Evolutionary conservation across 1,140 invertebrate species (phyloP).

Genomic region (Agrypnia vestita): DNA sequence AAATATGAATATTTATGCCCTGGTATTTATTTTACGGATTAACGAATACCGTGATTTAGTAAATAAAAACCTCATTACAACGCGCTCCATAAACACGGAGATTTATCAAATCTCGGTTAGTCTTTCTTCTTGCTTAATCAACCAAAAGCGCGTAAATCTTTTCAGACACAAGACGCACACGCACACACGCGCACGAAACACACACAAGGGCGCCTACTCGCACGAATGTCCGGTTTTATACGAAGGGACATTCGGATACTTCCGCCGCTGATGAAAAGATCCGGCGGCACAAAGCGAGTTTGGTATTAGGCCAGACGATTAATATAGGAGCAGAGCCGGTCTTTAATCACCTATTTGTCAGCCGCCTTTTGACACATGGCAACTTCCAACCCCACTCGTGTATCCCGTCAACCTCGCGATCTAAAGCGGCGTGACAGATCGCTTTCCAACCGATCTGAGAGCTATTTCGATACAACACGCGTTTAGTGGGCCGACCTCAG

Average conservation of each 20-base stretch:
- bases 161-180: constrained; percentile 23
- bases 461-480: too few relatives aligned
- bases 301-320: constrained; percentile 37
- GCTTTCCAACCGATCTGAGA: not conserved
- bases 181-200: not conserved
- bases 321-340: constrained; percentile 44
- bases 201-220: not conserved
- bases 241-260: constrained; percentile 36
- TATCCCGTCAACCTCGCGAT: not conserved
- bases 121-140: constrained; percentile 43
- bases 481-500: too few relatives aligned
- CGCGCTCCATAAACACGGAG: constrained; percentile 40
- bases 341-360: constrained; percentile 60
- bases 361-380: constrained; percentile 51
- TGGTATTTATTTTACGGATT: constrained; percentile 2
- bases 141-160: constrained; percentile 35
- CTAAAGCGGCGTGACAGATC: constrained; percentile 27
- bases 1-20: constrained; percentile 11
- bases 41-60: constrained; percentile 29
- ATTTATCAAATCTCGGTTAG: constrained; percentile 41
- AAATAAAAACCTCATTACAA: constrained; percentile 39
- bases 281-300: constrained; percentile 35
- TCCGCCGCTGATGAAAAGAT: constrained; percentile 30
- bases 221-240: constrained; percentile 32
- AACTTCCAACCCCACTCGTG: constrained; percentile 35